Base-by-base conservation (phyloP, 1,140 invertebrate species). In the Frieseomelitta varia region DNA sequence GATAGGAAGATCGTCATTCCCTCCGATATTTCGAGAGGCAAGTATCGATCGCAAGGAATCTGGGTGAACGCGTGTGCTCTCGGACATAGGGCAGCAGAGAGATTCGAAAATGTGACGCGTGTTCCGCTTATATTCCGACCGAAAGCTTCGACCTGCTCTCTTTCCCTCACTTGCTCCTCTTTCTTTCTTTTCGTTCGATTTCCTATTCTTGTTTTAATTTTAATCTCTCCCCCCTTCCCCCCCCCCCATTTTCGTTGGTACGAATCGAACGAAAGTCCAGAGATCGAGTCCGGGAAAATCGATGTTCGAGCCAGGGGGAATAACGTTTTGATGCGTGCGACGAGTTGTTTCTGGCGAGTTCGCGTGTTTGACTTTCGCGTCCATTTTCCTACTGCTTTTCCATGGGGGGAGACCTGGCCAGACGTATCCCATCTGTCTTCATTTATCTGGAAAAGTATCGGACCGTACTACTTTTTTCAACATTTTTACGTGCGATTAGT, bases 241-340 rank as follows among this genome's bases (percentile, higher is more conserved):
- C n/a, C n/a, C n/a, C n/a, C n/a, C n/a, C n/a, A n/a, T 19, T 56
- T 61, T 53, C 58, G 68, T 39, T 34, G 58, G 72, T 53, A 56
- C 72, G 51, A 21, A 74, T 56, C 27, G 72, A 84, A 79, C 53
- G 55, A 76, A 83, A 83, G 39, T 75, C 75, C 78, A 72, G 56
- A 75, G 81, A 86, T 86, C 86, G 86, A 87, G 85, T 86, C 68
- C 6, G 39, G 69, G 79, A 82, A n/a, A n/a, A 87, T 80, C 79
- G 73, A 82, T 69, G 83, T 67, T 76, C 67, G 78, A 58, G 83
- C 51, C 39, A 47, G 47, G 24, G 55, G 55, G 65, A 81, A 72
- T 75, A 81, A 83, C 76, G 73, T 75, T 47, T 47, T 65, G 74
- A 58, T 53, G 34, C 51, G 51, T 55, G 72, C 76, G 55, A 39